Evolutionary conservation across 2,797 vertebrate species (phyloP).

Genomic region (Schizopygopsis pylzovi): DNA sequence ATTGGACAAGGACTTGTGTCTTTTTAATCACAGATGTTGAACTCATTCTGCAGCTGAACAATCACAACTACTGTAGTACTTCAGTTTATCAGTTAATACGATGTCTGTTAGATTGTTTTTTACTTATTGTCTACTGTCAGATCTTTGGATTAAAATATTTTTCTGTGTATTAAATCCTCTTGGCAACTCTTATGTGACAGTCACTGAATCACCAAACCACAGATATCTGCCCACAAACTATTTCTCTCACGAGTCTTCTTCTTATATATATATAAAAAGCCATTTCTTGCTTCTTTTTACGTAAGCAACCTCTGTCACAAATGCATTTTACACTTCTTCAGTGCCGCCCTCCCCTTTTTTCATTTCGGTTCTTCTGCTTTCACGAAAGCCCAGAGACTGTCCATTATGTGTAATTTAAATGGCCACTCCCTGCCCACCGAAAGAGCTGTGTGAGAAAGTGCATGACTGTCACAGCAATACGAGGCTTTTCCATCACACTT

Average conservation of each 20-base stretch:
- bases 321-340: constrained; percentile 60
- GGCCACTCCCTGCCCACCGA: constrained; percentile 71
- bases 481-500: constrained; percentile 65
- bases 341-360: constrained; percentile 64
- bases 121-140: background rate
- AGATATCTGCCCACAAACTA: constrained; percentile 32
- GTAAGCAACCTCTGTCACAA: constrained; percentile 33
- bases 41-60: constrained; percentile 13
- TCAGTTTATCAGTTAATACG: background rate
- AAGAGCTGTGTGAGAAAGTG: constrained; percentile 35
- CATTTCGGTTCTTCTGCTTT: constrained; percentile 63
- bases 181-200: constrained; percentile 4
- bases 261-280: background rate
- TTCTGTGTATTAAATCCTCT: constrained; percentile 36
- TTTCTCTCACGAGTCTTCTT: background rate
- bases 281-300: constrained; percentile 37
- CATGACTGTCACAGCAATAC: constrained; percentile 69
- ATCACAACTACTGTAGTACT: constrained; percentile 2
- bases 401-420: constrained; percentile 74
- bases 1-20: background rate
- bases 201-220: constrained; percentile 36
- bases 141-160: constrained; percentile 2
- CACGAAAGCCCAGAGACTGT: constrained; percentile 46
- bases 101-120: background rate
- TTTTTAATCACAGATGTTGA: constrained; percentile 13